Evolutionary conservation across 2,888 invertebrate species (phyloP).

Genomic region (Andrena camellia): DNA sequence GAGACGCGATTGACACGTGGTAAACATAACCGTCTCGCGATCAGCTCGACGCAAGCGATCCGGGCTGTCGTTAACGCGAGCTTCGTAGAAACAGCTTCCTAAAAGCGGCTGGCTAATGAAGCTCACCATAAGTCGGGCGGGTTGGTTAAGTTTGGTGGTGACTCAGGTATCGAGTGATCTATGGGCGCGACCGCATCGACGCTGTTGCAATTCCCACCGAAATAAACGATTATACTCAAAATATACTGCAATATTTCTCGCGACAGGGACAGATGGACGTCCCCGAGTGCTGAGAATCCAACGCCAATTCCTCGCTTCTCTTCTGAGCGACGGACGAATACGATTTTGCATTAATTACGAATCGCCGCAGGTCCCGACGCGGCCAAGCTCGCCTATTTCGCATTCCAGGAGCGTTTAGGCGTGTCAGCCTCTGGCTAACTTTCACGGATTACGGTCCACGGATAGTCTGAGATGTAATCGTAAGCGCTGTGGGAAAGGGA

Average conservation of each 20-base stretch:
- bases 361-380: not conserved
- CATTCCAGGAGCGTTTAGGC: slow-evolving; percentile 17
- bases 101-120: slow-evolving; percentile 46
- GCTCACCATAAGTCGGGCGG: slow-evolving; percentile 35
- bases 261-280: not conserved
- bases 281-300: not conserved
- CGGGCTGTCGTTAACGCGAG: slow-evolving; percentile 22
- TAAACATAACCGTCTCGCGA: slow-evolving; percentile 29
- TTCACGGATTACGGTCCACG: slow-evolving; percentile 30
- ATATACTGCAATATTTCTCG: not conserved
- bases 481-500: slow-evolving; percentile 59
- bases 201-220: slow-evolving; percentile 26
- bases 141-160: slow-evolving; percentile 44
- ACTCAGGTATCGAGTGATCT: slow-evolving; percentile 38
- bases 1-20: slow-evolving; percentile 10
- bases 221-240: slow-evolving; percentile 27
- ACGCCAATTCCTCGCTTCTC: not conserved
- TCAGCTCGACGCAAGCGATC: not conserved
- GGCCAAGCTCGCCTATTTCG: not conserved
- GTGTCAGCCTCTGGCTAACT: slow-evolving; percentile 1
- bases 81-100: slow-evolving; percentile 50
- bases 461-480: slow-evolving; percentile 34
- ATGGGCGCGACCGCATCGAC: not conserved
- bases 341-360: not conserved
- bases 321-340: not conserved